Percentiles rank a stretch among this genome's conserved stretches.
These are phyloP conservation scores for Zaprionus obscuricornis DNA, from an alignment of 2,888 invertebrate genomes.

Conservation along the genomic window DNA sequence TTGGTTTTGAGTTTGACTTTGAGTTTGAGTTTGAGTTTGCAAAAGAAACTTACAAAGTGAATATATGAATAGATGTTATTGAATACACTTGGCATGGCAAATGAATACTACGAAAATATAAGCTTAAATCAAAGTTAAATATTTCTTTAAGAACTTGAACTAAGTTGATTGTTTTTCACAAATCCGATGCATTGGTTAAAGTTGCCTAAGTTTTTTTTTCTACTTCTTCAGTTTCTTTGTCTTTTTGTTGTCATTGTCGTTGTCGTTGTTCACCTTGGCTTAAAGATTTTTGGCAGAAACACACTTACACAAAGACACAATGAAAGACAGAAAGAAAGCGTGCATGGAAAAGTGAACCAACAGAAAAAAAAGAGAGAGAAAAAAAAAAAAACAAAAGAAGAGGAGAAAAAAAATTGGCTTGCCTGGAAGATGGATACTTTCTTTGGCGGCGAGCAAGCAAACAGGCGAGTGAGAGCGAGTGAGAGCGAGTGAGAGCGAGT, in stretches of 20 bases:
- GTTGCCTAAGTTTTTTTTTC: slow-evolving; percentile 35
- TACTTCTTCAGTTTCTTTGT: too few relatives aligned
- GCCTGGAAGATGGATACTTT: slow-evolving; percentile 40
- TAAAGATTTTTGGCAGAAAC: slow-evolving; percentile 19
- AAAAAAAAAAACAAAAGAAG: not conserved
- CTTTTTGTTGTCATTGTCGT: too few relatives aligned
- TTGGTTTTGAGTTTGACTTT: too few relatives aligned
- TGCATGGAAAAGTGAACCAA: not conserved
- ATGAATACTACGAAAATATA: too few relatives aligned
- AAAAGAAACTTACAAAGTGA: too few relatives aligned
- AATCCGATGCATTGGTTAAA: slow-evolving; percentile 37
- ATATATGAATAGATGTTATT: too few relatives aligned
- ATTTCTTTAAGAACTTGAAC: slow-evolving; percentile 29
- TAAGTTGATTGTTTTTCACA: slow-evolving; percentile 47
- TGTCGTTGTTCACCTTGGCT: slow-evolving; percentile 50
- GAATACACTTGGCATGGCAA: too few relatives aligned
- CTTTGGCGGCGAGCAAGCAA: slow-evolving; percentile 10
- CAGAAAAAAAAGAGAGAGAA: not conserved
- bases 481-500: too few relatives aligned
- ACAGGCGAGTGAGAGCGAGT: not conserved
- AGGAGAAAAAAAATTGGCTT: slow-evolving; percentile 23
- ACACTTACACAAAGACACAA: slow-evolving; percentile 2
- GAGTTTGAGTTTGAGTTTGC: too few relatives aligned
- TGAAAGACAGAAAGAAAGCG: not conserved
- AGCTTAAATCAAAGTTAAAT: slow-evolving; percentile 22